Evolutionary conservation across 2,797 vertebrate genomes (phyloP), one percentile per base, ranked within the genome.

Genomic region (Stomatorhinus walkeri): DNA sequence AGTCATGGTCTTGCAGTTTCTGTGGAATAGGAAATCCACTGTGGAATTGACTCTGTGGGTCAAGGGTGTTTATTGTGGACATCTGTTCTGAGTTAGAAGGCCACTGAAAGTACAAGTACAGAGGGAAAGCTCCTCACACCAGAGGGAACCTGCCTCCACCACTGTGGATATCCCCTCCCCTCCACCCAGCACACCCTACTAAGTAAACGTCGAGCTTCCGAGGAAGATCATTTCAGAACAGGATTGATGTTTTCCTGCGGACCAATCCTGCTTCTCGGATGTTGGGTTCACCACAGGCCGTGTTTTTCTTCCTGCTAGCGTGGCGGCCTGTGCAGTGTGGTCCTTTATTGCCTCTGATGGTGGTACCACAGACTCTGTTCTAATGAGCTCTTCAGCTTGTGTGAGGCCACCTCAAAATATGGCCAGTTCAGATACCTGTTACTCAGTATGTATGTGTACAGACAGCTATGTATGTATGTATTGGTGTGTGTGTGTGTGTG

Each of bases 261-360:
- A 72, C 85, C 89, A 32, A 32, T 84, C 54, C 16, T 87, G 93
- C 93, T 93, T 94, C 94, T n/a, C 90, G 93, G 95, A 92, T 95
- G 95, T 92, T 46, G 56, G 88, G 91, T 94, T 96, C 94, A 1
- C 94, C 91, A 89, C 89, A 90, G 95, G 96, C 93, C 89, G 90
- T 96, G 92, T 97, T 97, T 96, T 96, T 92, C 95, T 96, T 96
- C 94, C 96, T 93, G 92, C 94, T 24, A 96, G 96, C 95, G 94
- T 94, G 95, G 95, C 94, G 94, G 96, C 95, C 95, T 87, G 95
- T 95, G 95, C 96, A 95, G 92, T 97, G 97, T 98, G 96, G 95
- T 97, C 96, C 97, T 96, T 96, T 96, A 96, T 96, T 95, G 95
- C 95, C 94, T 91, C 95, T 95, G 95, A 92, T 93, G 95, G 95